Percentiles rank a stretch among this genome's conserved stretches.
Conservation (phyloP, 2,888 invertebrate species). For the Gari tellinella region DNA sequence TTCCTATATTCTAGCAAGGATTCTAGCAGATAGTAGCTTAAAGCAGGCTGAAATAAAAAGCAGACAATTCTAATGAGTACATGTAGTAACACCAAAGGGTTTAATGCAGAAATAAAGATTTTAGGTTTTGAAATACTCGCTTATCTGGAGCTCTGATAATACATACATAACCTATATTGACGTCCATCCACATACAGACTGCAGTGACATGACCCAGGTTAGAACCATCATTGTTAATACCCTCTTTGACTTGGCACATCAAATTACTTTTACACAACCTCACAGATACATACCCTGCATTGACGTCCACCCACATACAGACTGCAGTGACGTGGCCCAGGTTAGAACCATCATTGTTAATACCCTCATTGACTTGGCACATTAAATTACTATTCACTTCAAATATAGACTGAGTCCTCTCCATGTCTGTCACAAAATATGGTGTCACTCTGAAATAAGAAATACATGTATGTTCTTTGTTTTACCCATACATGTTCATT, state of each 20-base stretch:
- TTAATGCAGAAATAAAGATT: no score
- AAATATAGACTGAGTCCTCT: slow-evolving; percentile 90
- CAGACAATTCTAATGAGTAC: no score
- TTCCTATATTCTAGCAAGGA: no score
- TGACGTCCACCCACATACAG: slow-evolving; percentile 68
- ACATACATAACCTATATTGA: slow-evolving; percentile 54
- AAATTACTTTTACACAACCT: slow-evolving; percentile 19
- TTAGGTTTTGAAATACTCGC: no score
- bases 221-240: slow-evolving; percentile 91
- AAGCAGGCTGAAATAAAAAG: no score
- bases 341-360: slow-evolving; percentile 92
- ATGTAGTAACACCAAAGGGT: no score
- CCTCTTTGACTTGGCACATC: slow-evolving; percentile 89
- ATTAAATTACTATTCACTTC: slow-evolving; percentile 88
- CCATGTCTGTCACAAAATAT: slow-evolving; percentile 93
- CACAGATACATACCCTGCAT: slow-evolving; percentile 36
- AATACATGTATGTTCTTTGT: no score
- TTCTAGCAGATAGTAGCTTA: no score
- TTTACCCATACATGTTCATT: no score
- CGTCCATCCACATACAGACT: slow-evolving; percentile 68
- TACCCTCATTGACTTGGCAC: slow-evolving; percentile 89
- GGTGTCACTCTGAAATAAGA: slow-evolving; percentile 88
- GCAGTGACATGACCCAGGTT: slow-evolving; percentile 90
- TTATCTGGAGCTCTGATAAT: neutral
- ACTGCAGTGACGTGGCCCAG: slow-evolving; percentile 89